A percentile compares a stretch with the other conserved stretches of the same genome.
Evolutionary conservation across 2,113 vertebrate species (phyloP).

Genomic region (Callipepla squamata): DNA sequence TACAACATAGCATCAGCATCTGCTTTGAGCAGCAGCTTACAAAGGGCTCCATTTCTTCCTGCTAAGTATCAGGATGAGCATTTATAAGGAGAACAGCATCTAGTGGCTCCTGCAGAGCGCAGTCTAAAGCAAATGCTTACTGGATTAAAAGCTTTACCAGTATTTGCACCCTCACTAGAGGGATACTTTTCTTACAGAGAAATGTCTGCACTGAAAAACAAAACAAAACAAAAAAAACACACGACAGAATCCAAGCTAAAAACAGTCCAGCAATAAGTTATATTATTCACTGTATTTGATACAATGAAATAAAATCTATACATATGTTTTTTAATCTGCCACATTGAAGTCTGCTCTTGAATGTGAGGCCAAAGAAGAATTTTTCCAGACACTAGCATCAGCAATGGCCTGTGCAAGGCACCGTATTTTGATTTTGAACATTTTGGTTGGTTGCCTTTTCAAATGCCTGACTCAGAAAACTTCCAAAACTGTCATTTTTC

Average conservation of each 20-base stretch:
- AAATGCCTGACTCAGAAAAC: background rate
- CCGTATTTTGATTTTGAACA: background rate
- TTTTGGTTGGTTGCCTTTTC: background rate
- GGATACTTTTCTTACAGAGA: background rate
- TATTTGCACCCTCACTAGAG: background rate
- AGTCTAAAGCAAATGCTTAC: background rate
- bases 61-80: background rate
- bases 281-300: background rate
- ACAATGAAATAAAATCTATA: background rate
- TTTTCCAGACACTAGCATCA: background rate
- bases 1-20: fast-evolving
- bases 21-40: background rate
- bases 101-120: background rate
- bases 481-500: background rate
- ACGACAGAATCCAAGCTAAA: background rate
- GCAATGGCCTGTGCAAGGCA: background rate
- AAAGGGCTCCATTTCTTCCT: background rate
- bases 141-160: background rate
- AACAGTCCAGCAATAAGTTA: background rate
- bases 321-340: background rate
- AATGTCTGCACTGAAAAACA: background rate
- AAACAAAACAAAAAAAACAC: too few relatives aligned
- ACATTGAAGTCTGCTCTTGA: background rate
- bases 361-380: background rate
- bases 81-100: background rate